Evolutionary conservation across 2,888 invertebrate species (phyloP), one percentile per base, ranked within the genome.

Genomic region (Dorcus parallelipipedus): DNA sequence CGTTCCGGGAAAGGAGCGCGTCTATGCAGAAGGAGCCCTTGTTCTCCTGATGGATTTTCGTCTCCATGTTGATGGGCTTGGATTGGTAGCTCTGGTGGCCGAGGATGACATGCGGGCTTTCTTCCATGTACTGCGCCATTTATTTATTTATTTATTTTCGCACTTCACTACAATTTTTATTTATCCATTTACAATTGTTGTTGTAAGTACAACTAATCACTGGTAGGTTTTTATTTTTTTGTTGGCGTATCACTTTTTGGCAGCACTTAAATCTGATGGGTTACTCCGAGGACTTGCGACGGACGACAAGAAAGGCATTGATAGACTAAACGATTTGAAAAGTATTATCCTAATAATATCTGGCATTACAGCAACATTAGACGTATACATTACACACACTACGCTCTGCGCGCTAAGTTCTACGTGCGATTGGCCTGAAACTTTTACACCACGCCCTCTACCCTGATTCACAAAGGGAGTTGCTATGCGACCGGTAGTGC

Each of bases 1-100:
- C 73, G 59, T 70, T 71, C 54, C 76, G 71, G 0, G 93, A 92
- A 2, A 95, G 78, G 2, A 95, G 77, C 0, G 95, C 94, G 72
- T 95, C 95, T 65, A 95, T 95, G 73, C 95, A 93, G 73, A 95
- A 95, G 0, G 94, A 93, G 52, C 91, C 73, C 65, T 79, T 79
- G 56, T 69, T 74, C 64, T 78, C 77, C 57, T 74, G 14, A 14
- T 14, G 76, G 17, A 77, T 68, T 66, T 77, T 77, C n/a, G 77
- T 77, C 59, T 77, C 76, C 75, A 77, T 75, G 57, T 72, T 73
- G n/a, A 72, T 14, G 3, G 71, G 71, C 59, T 72, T 72, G 38
- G 67, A 63, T 60, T 75, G 64, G 38, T 65, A 64, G 33, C 53
- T 47, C 14, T 71, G 64, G 39, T 65, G 68, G 56, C 67, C 67